Evolutionary conservation across 2,888 invertebrate genomes (phyloP).

Genomic region (Synanthedon vespiformis): DNA sequence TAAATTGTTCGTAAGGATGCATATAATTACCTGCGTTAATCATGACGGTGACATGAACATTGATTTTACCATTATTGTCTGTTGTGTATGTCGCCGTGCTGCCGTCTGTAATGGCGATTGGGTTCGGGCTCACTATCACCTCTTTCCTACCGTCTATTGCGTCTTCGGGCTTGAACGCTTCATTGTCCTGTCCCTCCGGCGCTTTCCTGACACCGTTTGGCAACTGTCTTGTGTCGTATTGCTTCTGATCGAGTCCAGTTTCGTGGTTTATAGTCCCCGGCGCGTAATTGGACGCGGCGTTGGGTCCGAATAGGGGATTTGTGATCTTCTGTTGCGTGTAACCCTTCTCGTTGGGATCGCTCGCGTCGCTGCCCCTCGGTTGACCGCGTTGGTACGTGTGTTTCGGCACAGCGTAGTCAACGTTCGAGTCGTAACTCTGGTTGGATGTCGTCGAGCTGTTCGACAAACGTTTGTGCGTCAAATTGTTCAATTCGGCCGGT

Average conservation of each 20-base stretch:
- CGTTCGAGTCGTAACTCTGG: constrained; percentile 58
- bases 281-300: constrained; percentile 61
- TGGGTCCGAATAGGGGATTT: constrained; percentile 61
- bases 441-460: constrained; percentile 58
- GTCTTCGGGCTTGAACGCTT: constrained; percentile 73
- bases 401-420: constrained; percentile 54
- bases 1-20: constrained; percentile 57
- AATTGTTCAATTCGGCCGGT: constrained; percentile 34
- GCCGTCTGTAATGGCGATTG: constrained; percentile 61
- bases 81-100: constrained; percentile 73
- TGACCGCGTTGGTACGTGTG: constrained; percentile 37
- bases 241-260: constrained; percentile 26
- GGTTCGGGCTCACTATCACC: constrained; percentile 53
- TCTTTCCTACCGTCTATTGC: constrained; percentile 71
- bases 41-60: constrained; percentile 88
- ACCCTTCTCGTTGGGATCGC: constrained; percentile 32
- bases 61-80: constrained; percentile 87
- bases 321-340: constrained; percentile 42
- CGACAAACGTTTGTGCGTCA: constrained; percentile 53
- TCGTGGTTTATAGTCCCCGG: constrained; percentile 31
- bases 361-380: constrained; percentile 32
- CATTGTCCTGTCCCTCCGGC: constrained; percentile 87
- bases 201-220: constrained; percentile 74
- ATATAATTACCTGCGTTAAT: constrained; percentile 78
- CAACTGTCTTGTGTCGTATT: constrained; percentile 37